phyloP scores from a whole-genome alignment of 2,888 invertebrate genomes.

The Macrosiphum euphorbiae region DNA sequence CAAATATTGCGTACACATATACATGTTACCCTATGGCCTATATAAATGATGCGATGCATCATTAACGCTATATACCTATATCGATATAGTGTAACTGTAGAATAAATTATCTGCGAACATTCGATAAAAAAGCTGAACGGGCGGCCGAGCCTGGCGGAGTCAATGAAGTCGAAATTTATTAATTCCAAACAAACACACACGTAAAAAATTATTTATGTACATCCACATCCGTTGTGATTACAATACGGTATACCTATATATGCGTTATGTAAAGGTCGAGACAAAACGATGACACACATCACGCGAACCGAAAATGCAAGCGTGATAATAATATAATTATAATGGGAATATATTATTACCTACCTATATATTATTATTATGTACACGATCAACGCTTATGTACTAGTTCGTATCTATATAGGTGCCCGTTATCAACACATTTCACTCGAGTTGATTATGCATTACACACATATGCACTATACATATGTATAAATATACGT shows the following conservation, averaged over 20 bases:
- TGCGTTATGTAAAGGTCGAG: neutral
- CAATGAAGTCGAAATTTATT: neutral
- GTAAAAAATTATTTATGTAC: neutral
- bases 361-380: neutral
- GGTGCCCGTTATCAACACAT: neutral
- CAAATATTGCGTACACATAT: neutral
- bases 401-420: neutral
- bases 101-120: neutral
- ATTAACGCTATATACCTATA: neutral
- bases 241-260: neutral
- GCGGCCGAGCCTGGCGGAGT: neutral
- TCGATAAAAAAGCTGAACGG: neutral
- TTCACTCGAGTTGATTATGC: neutral
- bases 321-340: neutral
- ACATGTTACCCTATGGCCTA: neutral
- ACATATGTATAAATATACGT: neutral
- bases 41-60: neutral
- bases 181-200: neutral
- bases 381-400: neutral
- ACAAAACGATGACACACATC: neutral
- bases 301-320: neutral
- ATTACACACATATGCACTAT: neutral
- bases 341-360: neutral
- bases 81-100: neutral
- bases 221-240: neutral